Conservation (phyloP, 2,888 invertebrate genomes). For the Melanchra persicariae region DNA sequence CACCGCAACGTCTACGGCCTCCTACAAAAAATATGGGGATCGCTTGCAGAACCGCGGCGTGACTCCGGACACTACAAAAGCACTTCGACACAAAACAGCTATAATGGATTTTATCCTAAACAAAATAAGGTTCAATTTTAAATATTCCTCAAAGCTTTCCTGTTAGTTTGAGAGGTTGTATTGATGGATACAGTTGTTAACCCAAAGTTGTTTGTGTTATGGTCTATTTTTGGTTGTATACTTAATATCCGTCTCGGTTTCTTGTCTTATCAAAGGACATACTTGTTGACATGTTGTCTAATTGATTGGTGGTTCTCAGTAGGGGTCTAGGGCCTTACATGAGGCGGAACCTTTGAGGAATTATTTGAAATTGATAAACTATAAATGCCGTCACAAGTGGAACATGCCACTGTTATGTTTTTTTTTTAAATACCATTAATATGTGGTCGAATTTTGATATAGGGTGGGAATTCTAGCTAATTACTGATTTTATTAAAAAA, state of each 20-base stretch:
- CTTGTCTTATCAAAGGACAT: conserved; percentile 87
- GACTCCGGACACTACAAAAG: conserved; percentile 76
- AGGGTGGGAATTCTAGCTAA: conserved; percentile 58
- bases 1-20: conserved; percentile 89
- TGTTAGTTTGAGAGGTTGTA: conserved; percentile 70
- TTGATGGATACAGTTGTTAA: conserved; percentile 75
- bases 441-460: conserved; percentile 74
- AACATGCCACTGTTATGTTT: conserved; percentile 88
- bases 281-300: conserved; percentile 91
- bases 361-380: conserved; percentile 90
- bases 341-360: conserved; percentile 88
- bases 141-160: conserved; percentile 50
- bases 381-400: conserved; percentile 87
- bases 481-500: conserved; percentile 32
- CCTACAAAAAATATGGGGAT: conserved; percentile 87
- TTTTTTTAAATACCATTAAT: conserved; percentile 71
- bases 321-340: conserved; percentile 86
- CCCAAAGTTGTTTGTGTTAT: conserved; percentile 81
- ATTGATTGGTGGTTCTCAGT: conserved; percentile 90
- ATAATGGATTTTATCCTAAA: conserved; percentile 52
- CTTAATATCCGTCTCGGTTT: conserved; percentile 74
- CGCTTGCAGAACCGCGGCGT: conserved; percentile 85
- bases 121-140: conserved; percentile 69
- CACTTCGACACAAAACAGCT: conserved; percentile 52
- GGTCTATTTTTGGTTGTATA: conserved; percentile 80